Evolutionary conservation across 2,888 invertebrate species (phyloP).

Genomic region (Blastobasis adustella): DNA sequence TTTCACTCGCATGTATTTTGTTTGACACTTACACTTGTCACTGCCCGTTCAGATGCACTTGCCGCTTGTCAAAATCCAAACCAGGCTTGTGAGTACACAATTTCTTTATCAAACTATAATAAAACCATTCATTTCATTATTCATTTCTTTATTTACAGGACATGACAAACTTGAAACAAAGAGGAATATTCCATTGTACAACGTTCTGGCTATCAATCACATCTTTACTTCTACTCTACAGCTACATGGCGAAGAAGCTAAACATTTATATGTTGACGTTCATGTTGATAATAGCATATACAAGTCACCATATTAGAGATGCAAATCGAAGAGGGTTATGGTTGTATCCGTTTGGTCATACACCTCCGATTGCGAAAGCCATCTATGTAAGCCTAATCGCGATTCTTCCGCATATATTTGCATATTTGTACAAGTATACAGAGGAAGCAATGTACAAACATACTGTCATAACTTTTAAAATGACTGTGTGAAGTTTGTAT

Average conservation of each 20-base stretch:
- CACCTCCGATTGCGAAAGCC: constrained; percentile 34
- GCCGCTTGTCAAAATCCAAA: too few species aligned
- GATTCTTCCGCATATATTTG: constrained; percentile 38
- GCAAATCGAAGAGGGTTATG: constrained; percentile 53
- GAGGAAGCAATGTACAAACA: constrained; percentile 26
- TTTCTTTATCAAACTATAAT: neutral
- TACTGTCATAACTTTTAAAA: constrained; percentile 17
- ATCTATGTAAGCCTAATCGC: constrained; percentile 36
- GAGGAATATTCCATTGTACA: constrained; percentile 57
- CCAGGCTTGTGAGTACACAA: too few species aligned
- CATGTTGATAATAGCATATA: constrained; percentile 47
- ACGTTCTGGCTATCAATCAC: constrained; percentile 42
- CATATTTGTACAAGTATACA: constrained; percentile 26
- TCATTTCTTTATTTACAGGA: constrained; percentile 39
- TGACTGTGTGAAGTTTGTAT: constrained; percentile 13
- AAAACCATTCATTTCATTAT: too few species aligned
- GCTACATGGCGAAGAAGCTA: constrained; percentile 32
- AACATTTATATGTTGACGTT: constrained; percentile 39
- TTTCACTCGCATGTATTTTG: too few species aligned
- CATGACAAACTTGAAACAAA: constrained; percentile 32
- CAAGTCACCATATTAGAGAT: constrained; percentile 54
- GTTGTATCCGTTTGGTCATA: constrained; percentile 52
- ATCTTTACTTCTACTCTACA: constrained; percentile 27
- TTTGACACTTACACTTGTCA: too few species aligned
- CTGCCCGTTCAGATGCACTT: too few species aligned